These are phyloP conservation scores for Vesta saturnalis DNA, from an alignment of 2,888 invertebrate species.

Conservation along the genomic window DNA sequence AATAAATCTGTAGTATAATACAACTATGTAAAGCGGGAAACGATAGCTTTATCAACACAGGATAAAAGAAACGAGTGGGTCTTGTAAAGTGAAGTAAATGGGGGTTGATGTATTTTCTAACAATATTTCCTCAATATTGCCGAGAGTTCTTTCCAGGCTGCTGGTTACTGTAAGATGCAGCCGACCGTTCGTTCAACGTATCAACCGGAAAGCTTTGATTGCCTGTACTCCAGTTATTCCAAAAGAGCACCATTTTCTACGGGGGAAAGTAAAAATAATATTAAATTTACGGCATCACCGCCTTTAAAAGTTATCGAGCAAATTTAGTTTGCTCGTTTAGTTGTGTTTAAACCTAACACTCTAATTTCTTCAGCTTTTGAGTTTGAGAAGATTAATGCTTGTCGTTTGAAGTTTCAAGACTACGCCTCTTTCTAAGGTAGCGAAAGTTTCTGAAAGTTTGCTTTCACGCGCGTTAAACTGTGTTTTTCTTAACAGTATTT, in stretches of 20 bases:
- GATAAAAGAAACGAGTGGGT: constrained; percentile 26
- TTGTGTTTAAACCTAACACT: constrained; percentile 20
- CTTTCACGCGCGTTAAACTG: no score
- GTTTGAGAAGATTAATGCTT: constrained; percentile 22
- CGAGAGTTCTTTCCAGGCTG: constrained; percentile 37
- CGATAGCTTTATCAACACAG: constrained; percentile 37
- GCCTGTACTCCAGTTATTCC: constrained; percentile 38
- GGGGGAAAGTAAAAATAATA: constrained; percentile 45
- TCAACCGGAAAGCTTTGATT: constrained; percentile 42
- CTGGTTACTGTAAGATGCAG: constrained; percentile 38
- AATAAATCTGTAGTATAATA: constrained; percentile 13
- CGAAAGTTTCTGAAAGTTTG: constrained; percentile 11
- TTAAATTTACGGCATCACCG: constrained; percentile 48
- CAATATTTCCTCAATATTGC: constrained; percentile 42
- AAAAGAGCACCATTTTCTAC: constrained; percentile 41
- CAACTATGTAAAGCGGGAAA: constrained; percentile 28
- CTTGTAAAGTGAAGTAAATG: constrained; percentile 32
- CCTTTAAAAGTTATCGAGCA: constrained; percentile 43
- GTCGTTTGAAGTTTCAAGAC: constrained; percentile 20
- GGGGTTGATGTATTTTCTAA: constrained; percentile 42
- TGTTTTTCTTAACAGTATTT: not conserved
- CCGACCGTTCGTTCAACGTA: constrained; percentile 37
- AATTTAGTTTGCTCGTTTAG: constrained; percentile 38
- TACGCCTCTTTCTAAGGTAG: constrained; percentile 4
- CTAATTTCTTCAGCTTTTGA: not conserved